Base-by-base conservation (phyloP, 2,797 vertebrate genomes). In the Muscicapa comitata region DNA sequence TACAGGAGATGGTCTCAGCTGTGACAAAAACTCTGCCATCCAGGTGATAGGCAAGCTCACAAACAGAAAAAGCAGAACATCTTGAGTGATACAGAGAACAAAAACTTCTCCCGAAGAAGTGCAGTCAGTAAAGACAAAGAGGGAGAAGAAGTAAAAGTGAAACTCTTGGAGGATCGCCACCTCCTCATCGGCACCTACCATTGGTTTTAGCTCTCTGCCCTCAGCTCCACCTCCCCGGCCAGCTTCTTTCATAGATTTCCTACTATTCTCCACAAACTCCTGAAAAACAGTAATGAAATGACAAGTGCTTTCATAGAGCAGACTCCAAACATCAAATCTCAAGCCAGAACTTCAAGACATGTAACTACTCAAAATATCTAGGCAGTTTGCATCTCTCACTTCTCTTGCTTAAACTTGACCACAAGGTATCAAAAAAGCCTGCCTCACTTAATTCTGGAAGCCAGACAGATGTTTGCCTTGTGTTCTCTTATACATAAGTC, bases 201-300 rank as follows among this genome's bases (percentile, higher is more conserved):
- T 99, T 97, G 99, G 98, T 97, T 99, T 99, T 96, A 99, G 98
- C 98, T 99, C 99, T 86, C 98, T 98, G 97, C 98, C 97, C 93
- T 99, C 99, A 23, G 98, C 98, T 21, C 95, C 98, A 81, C 98
- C 98, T 85, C 98, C 92, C 35, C 98, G 98, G 87, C 98, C 98
- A 43, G 98, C 98, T 95, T 99, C 98, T 57, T 99, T 99, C 97
- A 99, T 98, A 82, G 99, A 97, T 96, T 98, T 99, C 95, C 98
- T 98, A 97, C 99, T 99, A 97, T 99, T 99, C 96, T 99, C 99
- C 97, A 99, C 99, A 87, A 99, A 99, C 96, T 99, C 99, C 99
- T 99, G 98, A 72, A 98, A 97, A 62, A 92, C 4, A 88, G 35
- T 24, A 48, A 91, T 14, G 25, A 95, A 90, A 45, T 26, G 6